Conservation (phyloP, 2,888 invertebrate genomes). For the Tribolium freemani region DNA sequence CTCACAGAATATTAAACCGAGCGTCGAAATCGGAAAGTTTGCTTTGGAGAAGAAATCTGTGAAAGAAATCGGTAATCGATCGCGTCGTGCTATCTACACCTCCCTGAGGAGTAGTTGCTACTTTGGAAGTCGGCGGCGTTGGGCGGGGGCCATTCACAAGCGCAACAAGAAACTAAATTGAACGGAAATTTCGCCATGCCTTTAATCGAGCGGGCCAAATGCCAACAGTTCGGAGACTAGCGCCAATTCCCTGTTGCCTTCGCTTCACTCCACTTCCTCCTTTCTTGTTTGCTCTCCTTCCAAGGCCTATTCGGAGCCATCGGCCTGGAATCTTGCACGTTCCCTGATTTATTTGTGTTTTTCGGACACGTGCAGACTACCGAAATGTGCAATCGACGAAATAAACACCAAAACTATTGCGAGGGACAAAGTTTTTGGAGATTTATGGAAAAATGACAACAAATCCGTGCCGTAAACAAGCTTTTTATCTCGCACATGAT, state of each 20-base stretch:
- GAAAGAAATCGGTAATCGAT: slow-evolving; percentile 57
- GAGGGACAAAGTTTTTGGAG: too few species aligned
- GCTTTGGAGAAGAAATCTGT: slow-evolving; percentile 45
- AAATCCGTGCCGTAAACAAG: too few species aligned
- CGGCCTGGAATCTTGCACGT: slow-evolving; percentile 49
- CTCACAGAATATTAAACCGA: background rate
- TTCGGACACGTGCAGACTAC: slow-evolving; percentile 5
- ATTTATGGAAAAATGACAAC: too few species aligned
- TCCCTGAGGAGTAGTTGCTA: slow-evolving; percentile 57
- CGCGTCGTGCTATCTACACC: slow-evolving; percentile 51
- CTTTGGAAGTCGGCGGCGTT: slow-evolving; percentile 51
- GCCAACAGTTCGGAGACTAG: slow-evolving; percentile 56
- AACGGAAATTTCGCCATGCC: slow-evolving; percentile 64
- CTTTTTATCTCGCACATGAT: too few species aligned
- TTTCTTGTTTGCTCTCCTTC: slow-evolving; percentile 44
- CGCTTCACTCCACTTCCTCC: slow-evolving; percentile 36
- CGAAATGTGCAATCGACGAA: too few species aligned
- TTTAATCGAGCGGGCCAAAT: slow-evolving; percentile 63
- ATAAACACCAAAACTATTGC: too few species aligned
- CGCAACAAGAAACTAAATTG: slow-evolving; percentile 65
- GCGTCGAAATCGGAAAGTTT: slow-evolving; percentile 49
- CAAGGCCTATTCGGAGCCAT: slow-evolving; percentile 47
- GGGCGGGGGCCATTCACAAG: slow-evolving; percentile 55
- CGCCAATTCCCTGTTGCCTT: slow-evolving; percentile 45
- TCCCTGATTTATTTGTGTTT: slow-evolving; percentile 44